Evolutionary conservation across 2,888 invertebrate genomes (phyloP), one percentile per base, ranked within the genome.

Genomic region (Melieria crassipennis): DNA sequence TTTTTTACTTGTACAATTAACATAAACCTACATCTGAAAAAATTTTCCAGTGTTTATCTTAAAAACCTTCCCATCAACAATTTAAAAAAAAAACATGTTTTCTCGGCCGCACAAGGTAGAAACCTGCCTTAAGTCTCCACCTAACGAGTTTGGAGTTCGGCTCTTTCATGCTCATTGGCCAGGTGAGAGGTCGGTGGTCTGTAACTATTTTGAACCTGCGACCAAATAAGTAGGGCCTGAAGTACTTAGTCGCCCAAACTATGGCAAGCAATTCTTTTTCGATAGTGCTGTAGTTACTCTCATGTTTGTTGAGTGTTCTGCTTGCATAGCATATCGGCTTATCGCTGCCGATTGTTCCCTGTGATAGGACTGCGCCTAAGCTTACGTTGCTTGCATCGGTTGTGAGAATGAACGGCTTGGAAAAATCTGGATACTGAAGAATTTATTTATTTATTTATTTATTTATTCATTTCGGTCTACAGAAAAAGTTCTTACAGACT

Each of bases 161-260:
- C 42, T 68, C 62, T 13, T 71, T 73, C 9, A 73, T 43, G 1
- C 66, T 46, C 70, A 73, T 72, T 11, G 73, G 13, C 83, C 83
- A 84, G 10, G 74, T 77, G 4, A 84, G 73, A 0, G 82, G 81
- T 68, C 76, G 78, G 71, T 84, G 82, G 70, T 84, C 83, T 0
- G 82, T 83, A 1, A 80, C 72, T n/a, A 84, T 77, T 43, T 68
- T 76, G 65, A 83, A 83, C 60, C 74, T 78, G 58, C 72, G 70
- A 4, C 81, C 83, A 69, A 78, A 81, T 5, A 83, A 42, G 68
- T 83, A 82, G 1, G 79, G 80, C 48, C 80, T 61, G 63, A 81
- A 82, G 69, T 81, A 77, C 67, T 78, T 77, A 0, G 77, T 75
- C 0, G 76, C 78, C 76, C 77, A 78, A 0, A 82, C 75, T 7